Evolutionary conservation across 2,797 vertebrate genomes (phyloP).

Genomic region (Percopsis omiscomaycus): DNA sequence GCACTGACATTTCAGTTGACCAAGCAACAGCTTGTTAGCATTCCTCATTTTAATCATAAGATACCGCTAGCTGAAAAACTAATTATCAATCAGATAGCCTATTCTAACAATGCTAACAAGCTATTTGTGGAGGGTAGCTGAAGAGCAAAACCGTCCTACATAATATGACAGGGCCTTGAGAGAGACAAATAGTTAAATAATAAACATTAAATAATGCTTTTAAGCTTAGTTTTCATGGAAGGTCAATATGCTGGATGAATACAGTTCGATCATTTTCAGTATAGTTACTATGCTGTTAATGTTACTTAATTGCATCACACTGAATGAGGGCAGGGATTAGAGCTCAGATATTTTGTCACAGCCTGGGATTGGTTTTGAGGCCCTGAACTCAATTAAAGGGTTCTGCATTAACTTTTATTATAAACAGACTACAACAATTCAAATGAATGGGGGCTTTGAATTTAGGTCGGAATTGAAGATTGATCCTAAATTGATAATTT

Average conservation of each 20-base stretch:
- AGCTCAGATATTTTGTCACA: conserved; percentile 47
- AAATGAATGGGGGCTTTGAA: conserved; percentile 36
- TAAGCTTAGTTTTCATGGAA: conserved; percentile 48
- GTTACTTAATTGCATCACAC: conserved; percentile 54
- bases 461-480: conserved; percentile 5
- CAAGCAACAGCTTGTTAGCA: conserved; percentile 7
- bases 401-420: conserved; percentile 30
- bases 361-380: conserved; percentile 66
- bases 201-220: conserved; percentile 24
- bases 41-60: not conserved
- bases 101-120: not conserved
- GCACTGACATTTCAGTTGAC: conserved; percentile 22
- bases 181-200: conserved; percentile 28
- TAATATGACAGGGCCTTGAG: conserved; percentile 12
- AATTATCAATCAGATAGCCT: not conserved
- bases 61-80: conserved; percentile 3
- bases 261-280: conserved; percentile 41
- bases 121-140: not conserved
- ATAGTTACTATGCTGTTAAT: conserved; percentile 55
- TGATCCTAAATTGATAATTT: conserved; percentile 78
- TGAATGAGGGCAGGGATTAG: conserved; percentile 35
- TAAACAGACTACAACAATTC: conserved; percentile 11
- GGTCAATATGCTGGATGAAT: conserved; percentile 50
- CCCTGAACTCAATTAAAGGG: conserved; percentile 37
- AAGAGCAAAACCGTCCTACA: not conserved